Evolutionary conservation across 2,797 vertebrate genomes (phyloP).

Genomic region (Nyctalus aviator): DNA sequence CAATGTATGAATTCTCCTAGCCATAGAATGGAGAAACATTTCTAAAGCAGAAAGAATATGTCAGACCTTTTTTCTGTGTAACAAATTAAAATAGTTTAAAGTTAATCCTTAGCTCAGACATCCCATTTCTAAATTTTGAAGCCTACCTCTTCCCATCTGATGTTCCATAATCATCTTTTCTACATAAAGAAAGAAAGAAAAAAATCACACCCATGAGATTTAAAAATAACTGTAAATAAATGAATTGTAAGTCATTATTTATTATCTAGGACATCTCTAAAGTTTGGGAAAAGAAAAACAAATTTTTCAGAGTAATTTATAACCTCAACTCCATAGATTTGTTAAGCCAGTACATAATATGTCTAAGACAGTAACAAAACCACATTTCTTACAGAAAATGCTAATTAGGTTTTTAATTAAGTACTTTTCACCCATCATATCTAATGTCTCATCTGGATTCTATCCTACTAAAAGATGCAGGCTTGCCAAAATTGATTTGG

Average conservation of each 20-base stretch:
- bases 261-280: neutral
- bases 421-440: neutral
- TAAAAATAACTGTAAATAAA: slow-evolving; percentile 17
- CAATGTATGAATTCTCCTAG: neutral
- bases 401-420: neutral
- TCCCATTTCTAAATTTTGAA: slow-evolving; percentile 8
- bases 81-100: slow-evolving; percentile 31
- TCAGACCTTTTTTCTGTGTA: neutral
- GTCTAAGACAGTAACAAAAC: neutral
- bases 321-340: neutral
- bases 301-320: neutral
- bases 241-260: neutral
- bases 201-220: neutral
- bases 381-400: neutral
- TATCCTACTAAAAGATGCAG: neutral
- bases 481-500: neutral
- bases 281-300: neutral
- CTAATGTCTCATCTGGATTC: neutral
- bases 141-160: neutral
- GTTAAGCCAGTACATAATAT: neutral
- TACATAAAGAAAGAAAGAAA: neutral
- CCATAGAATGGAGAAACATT: neutral
- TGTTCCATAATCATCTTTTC: neutral
- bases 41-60: neutral
- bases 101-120: neutral